These are phyloP conservation scores for Itoplectis maculator DNA, from an alignment of 2,888 invertebrate species.

Conservation along the genomic window DNA sequence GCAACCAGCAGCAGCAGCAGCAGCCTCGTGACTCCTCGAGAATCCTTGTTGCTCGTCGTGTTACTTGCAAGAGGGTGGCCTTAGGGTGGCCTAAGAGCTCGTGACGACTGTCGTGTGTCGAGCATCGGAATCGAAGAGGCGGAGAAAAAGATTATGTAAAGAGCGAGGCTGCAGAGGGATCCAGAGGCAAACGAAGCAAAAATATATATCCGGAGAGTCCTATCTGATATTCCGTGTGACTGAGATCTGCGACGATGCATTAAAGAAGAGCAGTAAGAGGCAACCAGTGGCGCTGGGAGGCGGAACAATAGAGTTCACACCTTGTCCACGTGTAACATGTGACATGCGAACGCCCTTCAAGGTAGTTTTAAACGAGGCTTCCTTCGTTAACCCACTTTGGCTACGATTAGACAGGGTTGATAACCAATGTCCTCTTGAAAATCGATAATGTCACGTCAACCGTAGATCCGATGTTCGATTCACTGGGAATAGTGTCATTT, in stretches of 20 bases:
- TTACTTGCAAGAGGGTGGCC: neutral
- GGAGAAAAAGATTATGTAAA: constrained; percentile 41
- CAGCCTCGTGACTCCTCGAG: constrained; percentile 38
- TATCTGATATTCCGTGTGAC: constrained; percentile 17
- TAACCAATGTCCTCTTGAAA: neutral
- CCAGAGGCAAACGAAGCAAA: constrained; percentile 1
- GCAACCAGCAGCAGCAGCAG: constrained; percentile 33
- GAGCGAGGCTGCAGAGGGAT: neutral
- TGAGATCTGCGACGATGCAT: constrained; percentile 15
- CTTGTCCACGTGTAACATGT: neutral
- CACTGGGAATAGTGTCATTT: neutral
- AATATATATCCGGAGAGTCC: neutral
- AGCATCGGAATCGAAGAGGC: constrained; percentile 48
- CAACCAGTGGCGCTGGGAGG: neutral
- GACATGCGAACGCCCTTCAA: no score
- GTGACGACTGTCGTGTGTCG: constrained; percentile 27
- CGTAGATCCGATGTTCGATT: constrained; percentile 8
- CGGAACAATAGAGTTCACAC: neutral
- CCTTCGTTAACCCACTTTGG: neutral
- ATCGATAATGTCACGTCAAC: neutral
- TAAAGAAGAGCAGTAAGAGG: neutral
- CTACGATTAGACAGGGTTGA: neutral
- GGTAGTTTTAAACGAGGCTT: neutral
- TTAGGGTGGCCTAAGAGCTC: neutral
- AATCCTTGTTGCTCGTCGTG: constrained; percentile 43